These are phyloP conservation scores for Cnemophilus loriae DNA, from an alignment of 2,113 vertebrate species.

Conservation along the genomic window DNA sequence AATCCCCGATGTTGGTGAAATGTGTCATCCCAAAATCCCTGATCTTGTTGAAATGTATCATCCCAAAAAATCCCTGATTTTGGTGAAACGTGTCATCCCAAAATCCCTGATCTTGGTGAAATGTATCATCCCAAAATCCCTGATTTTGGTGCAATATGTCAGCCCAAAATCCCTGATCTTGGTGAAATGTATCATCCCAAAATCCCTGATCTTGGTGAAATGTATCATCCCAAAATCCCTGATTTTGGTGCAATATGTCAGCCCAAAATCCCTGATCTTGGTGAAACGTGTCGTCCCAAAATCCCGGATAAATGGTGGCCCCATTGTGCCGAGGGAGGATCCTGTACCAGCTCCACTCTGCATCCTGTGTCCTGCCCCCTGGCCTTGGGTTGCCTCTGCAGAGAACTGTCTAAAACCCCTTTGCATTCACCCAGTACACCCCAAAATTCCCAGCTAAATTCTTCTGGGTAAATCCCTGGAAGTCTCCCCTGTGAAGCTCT, in stretches of 20 bases:
- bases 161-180: not conserved
- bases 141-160: not conserved
- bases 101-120: not conserved
- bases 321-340: not conserved
- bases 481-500: not conserved
- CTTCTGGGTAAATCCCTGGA: not conserved
- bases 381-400: not conserved
- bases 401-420: not conserved
- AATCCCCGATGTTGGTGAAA: not conserved
- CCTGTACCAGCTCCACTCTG: not conserved
- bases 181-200: no score
- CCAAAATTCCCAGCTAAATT: not conserved
- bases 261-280: not conserved
- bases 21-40: not conserved
- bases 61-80: no score
- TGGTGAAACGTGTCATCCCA: not conserved
- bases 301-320: not conserved
- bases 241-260: not conserved
- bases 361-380: not conserved
- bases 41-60: not conserved
- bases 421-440: rapidly evolving
- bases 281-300: not conserved
- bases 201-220: not conserved
- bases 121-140: no score
- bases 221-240: no score